Percentiles rank a stretch among this genome's conserved stretches.
phyloP scores from a whole-genome alignment of 1,140 invertebrate genomes.

The Aphis craccivora region DNA sequence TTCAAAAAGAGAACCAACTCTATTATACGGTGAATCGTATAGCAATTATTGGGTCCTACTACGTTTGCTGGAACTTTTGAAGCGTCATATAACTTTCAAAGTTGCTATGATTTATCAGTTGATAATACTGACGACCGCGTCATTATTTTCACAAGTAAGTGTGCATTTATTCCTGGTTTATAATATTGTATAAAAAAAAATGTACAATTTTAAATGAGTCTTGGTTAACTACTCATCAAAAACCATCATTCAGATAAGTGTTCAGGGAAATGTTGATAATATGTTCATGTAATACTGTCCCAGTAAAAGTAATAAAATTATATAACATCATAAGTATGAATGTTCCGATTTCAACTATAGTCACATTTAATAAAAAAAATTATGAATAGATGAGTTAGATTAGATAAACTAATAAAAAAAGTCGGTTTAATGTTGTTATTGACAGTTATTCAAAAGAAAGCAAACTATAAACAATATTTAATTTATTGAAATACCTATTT shows the following conservation, averaged over 20 bases:
- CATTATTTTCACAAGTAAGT: neutral
- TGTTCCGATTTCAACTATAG: no score
- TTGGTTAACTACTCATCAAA: neutral
- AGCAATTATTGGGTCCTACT: neutral
- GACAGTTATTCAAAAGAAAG: no score
- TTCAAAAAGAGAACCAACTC: neutral
- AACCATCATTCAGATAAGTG: neutral
- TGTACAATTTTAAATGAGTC: neutral
- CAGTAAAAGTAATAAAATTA: no score
- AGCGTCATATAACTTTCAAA: neutral
- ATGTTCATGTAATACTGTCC: no score
- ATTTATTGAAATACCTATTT: no score
- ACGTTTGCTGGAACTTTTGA: neutral
- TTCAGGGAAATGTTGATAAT: no score
- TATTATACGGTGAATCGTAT: neutral
- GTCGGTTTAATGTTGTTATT: no score
- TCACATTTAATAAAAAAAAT: no score
- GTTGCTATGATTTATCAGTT: neutral
- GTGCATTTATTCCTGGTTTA: neutral
- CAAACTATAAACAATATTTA: no score
- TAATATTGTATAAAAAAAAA: neutral
- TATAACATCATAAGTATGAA: no score
- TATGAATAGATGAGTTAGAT: no score
- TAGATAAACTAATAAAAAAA: no score
- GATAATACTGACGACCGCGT: neutral